A percentile compares a stretch with the other conserved stretches of the same genome.
These are phyloP conservation scores for Quadroppia sp. DNA, from an alignment of 2,888 invertebrate genomes.

Conservation along the genomic window DNA sequence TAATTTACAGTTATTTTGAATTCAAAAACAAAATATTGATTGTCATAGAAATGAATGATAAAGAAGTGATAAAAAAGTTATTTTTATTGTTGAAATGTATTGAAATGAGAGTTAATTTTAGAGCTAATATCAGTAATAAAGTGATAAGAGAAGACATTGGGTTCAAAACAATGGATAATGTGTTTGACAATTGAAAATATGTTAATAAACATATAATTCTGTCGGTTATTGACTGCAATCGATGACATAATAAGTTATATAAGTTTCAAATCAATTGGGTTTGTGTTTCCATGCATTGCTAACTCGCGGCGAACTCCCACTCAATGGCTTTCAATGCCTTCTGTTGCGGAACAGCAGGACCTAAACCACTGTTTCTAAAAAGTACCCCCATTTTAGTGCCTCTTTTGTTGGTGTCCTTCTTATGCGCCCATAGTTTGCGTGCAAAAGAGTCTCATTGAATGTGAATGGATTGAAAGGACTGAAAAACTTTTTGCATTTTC, in stretches of 20 bases:
- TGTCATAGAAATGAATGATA: too few relatives aligned
- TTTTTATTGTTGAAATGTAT: background rate
- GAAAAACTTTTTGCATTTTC: background rate
- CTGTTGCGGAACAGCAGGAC: constrained; percentile 20
- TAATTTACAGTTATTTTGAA: too few relatives aligned
- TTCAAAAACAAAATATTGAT: too few relatives aligned
- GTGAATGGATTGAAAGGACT: too few relatives aligned
- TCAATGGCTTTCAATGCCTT: constrained; percentile 12
- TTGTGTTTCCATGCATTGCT: constrained; percentile 1
- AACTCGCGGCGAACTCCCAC: background rate
- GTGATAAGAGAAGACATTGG: too few relatives aligned
- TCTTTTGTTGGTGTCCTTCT: background rate
- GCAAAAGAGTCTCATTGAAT: background rate
- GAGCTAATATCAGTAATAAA: background rate
- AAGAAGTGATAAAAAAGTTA: background rate
- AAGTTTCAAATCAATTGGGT: background rate
- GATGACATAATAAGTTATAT: background rate
- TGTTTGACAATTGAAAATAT: constrained; percentile 6
- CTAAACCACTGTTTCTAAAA: constrained; percentile 24
- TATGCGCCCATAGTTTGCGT: background rate
- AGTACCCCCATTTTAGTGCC: background rate
- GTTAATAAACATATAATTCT: constrained; percentile 29
- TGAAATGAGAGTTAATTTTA: background rate
- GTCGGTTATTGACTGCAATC: background rate
- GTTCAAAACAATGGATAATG: too few relatives aligned